Evolutionary conservation across 2,888 invertebrate genomes (phyloP), one percentile per base, ranked within the genome.

Genomic region (Eristalis intricaria): DNA sequence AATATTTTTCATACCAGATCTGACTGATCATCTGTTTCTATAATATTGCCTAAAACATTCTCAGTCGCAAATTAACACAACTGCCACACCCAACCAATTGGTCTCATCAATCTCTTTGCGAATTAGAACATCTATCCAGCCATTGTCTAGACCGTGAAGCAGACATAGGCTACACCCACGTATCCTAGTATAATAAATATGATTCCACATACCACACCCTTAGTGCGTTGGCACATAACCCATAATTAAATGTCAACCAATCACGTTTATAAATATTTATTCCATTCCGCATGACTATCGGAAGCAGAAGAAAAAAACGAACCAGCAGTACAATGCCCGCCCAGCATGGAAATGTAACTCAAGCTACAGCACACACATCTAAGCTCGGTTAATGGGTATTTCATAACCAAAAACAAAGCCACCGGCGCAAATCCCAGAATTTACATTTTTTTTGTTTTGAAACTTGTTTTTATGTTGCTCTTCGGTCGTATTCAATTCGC

Each of bases 381-480:
- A 74, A 38, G 74, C 74, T 35, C n/a, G 22, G 64, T 15, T 63
- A 69, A 77, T 69, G 69, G 11, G 77, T 64, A 70, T 69, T 77
- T 70, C 38, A 63, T 70, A 70, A 63, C 66, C 77, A 29, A 70
- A 61, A 69, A 56, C 43, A 77, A 69, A 77, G 69, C 77, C 64
- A 35, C 38, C 15, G 35, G 56, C 26, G 35, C 15, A 64, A 64
- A 69, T 35, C 23, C 61, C 23, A 7, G 26, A 77, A 63, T 70
- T 69, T 63, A 38, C 23, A 63, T 77, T 69, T 35, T n/a, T 26
- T 43, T 50, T 38, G 26, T 60, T 60, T 60, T 60, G 13, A 56
- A 56, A 56, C 43, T 15, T 15, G 38, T 56, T 56, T 56, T 56
- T 56, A 56, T 56, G 56, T 56, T 19, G 10, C 26, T 50, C 35